Percentiles rank a stretch among this genome's conserved stretches.
These are phyloP conservation scores for Lethrus apterus DNA, from an alignment of 1,140 invertebrate genomes.

Conservation along the genomic window DNA sequence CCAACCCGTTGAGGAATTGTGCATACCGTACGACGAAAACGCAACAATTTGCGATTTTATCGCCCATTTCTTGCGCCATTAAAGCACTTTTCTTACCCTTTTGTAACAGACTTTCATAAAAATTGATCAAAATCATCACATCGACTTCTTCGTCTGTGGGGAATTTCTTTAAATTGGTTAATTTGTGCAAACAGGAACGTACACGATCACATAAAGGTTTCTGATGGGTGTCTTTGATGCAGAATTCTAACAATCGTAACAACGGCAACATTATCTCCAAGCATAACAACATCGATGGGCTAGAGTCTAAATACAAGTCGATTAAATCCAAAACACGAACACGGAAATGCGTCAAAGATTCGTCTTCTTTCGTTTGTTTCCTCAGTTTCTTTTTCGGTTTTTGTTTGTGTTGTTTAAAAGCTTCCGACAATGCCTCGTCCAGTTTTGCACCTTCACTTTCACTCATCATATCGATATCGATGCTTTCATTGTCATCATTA, in stretches of 20 bases:
- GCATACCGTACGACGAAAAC: slow-evolving; percentile 58
- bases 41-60: slow-evolving; percentile 57
- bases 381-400: slow-evolving; percentile 49
- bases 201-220: slow-evolving; percentile 57
- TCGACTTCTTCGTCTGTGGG: slow-evolving; percentile 49
- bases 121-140: slow-evolving; percentile 48
- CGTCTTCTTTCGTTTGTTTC: slow-evolving; percentile 57
- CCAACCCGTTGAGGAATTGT: slow-evolving; percentile 16
- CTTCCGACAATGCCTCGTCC: slow-evolving; percentile 59
- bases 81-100: slow-evolving; percentile 56
- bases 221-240: slow-evolving; percentile 59
- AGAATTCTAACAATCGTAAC: slow-evolving; percentile 56
- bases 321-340: slow-evolving; percentile 62
- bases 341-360: slow-evolving; percentile 60
- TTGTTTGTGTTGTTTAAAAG: slow-evolving; percentile 59
- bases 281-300: slow-evolving; percentile 54
- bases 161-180: slow-evolving; percentile 56
- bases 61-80: slow-evolving; percentile 58
- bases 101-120: slow-evolving; percentile 51
- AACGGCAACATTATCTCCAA: slow-evolving; percentile 60
- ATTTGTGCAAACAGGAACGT: slow-evolving; percentile 52
- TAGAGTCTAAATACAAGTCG: slow-evolving; percentile 60
- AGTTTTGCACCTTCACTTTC: slow-evolving; percentile 66
- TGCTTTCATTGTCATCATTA: slow-evolving; percentile 58
- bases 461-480: slow-evolving; percentile 67